Conservation (phyloP, 2,113 vertebrate genomes). For the Setophaga coronata region DNA sequence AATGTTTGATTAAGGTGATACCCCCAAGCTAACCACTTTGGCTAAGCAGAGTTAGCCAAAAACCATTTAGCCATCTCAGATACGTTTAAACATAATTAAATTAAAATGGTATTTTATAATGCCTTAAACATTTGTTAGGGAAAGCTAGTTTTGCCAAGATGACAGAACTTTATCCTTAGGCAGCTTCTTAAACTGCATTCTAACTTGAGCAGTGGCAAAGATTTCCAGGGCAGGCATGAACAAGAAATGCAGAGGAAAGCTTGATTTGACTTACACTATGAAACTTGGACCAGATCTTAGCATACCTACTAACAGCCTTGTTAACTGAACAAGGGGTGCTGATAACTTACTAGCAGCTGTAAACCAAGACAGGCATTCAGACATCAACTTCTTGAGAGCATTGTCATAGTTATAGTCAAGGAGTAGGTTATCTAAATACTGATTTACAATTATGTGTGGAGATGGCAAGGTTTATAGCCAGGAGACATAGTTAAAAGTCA, state of each 20-base stretch:
- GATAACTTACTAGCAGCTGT: neutral
- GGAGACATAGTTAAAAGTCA: neutral
- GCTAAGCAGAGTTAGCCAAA: neutral
- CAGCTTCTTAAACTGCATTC: neutral
- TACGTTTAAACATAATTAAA: neutral
- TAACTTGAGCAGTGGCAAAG: neutral
- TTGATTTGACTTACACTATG: neutral
- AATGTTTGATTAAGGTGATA: neutral
- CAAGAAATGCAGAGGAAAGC: neutral
- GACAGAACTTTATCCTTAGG: conserved; percentile 21
- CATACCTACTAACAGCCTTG: neutral
- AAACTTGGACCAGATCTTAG: neutral
- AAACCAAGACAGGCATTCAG: neutral
- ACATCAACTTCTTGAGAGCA: neutral
- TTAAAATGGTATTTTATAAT: conserved; percentile 17
- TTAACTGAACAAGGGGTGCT: neutral
- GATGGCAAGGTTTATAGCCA: neutral
- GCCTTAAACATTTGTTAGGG: neutral
- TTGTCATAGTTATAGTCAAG: neutral
- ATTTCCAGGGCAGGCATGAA: conserved; percentile 16
- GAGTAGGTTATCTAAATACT: neutral
- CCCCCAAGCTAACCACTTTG: neutral
- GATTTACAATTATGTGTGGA: neutral
- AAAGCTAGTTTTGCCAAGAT: conserved; percentile 12
- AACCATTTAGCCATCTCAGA: neutral